Conservation (phyloP, 2,797 vertebrate genomes). For the Cryptoprocta ferox region DNA sequence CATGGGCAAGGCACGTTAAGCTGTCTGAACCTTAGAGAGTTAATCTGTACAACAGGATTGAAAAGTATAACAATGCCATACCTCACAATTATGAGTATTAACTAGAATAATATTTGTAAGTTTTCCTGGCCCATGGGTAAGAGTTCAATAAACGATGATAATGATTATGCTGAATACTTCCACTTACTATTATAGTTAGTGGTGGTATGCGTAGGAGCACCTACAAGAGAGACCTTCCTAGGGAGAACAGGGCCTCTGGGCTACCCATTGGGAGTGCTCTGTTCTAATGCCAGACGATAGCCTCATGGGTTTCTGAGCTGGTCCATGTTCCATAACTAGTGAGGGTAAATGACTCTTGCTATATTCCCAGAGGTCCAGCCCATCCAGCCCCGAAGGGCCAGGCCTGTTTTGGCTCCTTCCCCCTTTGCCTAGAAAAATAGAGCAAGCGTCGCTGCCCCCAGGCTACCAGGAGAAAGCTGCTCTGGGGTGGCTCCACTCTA, state of each 20-base stretch:
- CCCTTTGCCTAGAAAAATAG: not conserved
- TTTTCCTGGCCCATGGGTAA: not conserved
- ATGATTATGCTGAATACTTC: not conserved
- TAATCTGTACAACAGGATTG: constrained; percentile 12
- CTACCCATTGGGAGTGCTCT: not conserved
- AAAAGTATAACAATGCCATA: not conserved
- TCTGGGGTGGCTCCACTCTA: constrained; percentile 32
- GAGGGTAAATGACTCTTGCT: not conserved
- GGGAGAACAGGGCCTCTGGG: not conserved
- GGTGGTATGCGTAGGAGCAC: not conserved
- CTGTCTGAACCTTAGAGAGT: not conserved
- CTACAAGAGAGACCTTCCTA: not conserved
- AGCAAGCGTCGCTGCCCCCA: not conserved
- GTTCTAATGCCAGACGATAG: not conserved
- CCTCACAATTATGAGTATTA: not conserved
- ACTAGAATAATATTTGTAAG: not conserved
- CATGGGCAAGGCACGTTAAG: not conserved
- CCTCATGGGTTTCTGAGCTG: not conserved
- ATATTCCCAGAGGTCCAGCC: not conserved
- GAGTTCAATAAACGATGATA: not conserved
- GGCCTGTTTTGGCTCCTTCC: not conserved
- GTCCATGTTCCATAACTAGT: not conserved
- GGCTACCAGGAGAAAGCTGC: not conserved
- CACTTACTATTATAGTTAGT: not conserved
- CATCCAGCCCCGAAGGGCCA: not conserved